These are phyloP conservation scores for Craseonycteris thonglongyai DNA, from an alignment of 2,113 vertebrate species.

Conservation along the genomic window DNA sequence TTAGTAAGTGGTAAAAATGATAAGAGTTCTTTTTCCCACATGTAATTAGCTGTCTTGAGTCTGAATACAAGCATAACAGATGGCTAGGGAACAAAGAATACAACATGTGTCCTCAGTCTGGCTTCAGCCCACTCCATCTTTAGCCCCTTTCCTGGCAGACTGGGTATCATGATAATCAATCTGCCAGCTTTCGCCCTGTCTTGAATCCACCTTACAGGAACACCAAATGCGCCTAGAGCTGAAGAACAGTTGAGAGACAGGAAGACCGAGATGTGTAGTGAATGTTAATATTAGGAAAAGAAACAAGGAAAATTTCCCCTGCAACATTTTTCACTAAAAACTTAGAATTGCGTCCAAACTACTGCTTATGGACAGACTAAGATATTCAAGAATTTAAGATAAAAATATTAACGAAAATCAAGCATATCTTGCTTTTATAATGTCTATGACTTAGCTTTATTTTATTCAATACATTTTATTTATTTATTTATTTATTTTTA, in stretches of 20 bases:
- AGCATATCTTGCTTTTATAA: background rate
- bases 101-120: rapidly evolving
- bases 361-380: background rate
- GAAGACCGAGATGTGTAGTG: background rate
- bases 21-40: background rate
- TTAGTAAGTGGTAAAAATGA: background rate
- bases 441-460: background rate
- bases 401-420: background rate
- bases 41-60: background rate
- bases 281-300: background rate
- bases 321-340: background rate
- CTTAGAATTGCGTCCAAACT: background rate
- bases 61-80: background rate
- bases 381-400: background rate
- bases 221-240: background rate
- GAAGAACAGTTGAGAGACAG: background rate
- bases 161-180: background rate
- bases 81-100: background rate
- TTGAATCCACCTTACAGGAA: background rate
- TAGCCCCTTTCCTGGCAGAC: background rate
- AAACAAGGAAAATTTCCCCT: background rate
- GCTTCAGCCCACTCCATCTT: background rate
- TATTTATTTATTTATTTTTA: too few species aligned
- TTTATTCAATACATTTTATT: background rate
- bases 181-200: background rate